Evolutionary conservation across 2,888 invertebrate species (phyloP), one percentile per base, ranked within the genome.

Genomic region (Leptinotarsa tumamoca): DNA sequence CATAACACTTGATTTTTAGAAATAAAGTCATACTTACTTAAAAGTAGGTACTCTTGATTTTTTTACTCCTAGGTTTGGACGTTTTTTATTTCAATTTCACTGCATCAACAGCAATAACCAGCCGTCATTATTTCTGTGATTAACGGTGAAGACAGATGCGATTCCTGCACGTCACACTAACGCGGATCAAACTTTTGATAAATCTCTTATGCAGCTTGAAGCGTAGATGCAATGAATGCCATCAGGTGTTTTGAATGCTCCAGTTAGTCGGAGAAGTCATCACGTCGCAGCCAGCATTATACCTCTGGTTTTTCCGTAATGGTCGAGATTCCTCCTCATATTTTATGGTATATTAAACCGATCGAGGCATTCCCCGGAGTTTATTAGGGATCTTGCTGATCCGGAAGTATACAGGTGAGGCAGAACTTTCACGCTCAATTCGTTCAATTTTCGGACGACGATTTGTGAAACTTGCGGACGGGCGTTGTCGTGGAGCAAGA

Each of bases 71-170:
- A 43, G 10, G 10, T 43, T 43, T 43, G 43, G 10, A 2, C 43
- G 43, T 43, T 13, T 43, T 10, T 3, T 0, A 10, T 43, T 10
- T 10, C 43, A 43, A 43, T 43, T 43, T 43, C 10, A 43, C 43
- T 43, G 58, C 21, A 61, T 61, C 15, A 23, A 27, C 23, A 23
- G 27, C 23, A 68, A 58, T 51, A 50, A 73, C 27, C 67, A 58
- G 68, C 49, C 72, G 67, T 14, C 68, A 23, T 73, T 63, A 68
- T 68, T 43, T 68, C 58, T 23, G 61, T 56, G 43, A 13, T 18
- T 75, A 75, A 75, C 74, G 71, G 74, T 74, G 54, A 49, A 27
- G 71, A 67, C 67, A 63, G 63, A 43, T 63, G 63, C 33, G 43
- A 63, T 63, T 33, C 63, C n/a, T 63, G 33, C 63, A 63, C 63